A percentile compares a stretch with the other conserved stretches of the same genome.
Evolutionary conservation across 37 sponge, comb jelly and placozoan species (phyloP).

Genomic region (Halisarca cf. caerulea): DNA sequence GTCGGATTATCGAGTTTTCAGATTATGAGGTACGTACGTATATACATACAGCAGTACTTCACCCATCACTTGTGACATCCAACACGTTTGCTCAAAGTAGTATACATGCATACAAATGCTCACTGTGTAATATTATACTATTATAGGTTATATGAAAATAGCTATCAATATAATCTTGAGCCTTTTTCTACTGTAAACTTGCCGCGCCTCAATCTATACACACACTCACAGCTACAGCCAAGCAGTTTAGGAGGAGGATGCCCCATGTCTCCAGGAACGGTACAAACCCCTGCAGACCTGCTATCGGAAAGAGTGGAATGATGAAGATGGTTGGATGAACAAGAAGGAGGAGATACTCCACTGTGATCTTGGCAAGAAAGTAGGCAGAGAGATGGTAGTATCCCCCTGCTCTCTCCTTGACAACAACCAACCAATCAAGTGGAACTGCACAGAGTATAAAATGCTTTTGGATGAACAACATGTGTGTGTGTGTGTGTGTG

Average conservation of each 20-base stretch:
- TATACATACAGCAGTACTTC: too few relatives aligned
- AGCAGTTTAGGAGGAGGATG: slow-evolving; percentile 21
- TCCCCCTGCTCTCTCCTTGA: slow-evolving; percentile 61
- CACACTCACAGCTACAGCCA: slow-evolving; percentile 45
- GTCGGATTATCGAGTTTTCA: too few relatives aligned
- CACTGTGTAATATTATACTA: neutral
- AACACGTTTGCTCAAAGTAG: neutral
- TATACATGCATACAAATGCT: neutral
- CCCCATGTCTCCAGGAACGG: slow-evolving; percentile 49
- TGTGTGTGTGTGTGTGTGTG: slow-evolving; percentile 15
- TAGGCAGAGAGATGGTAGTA: slow-evolving; percentile 71
- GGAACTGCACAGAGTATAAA: slow-evolving; percentile 38
- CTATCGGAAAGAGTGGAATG: slow-evolving; percentile 36
- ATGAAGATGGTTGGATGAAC: slow-evolving; percentile 43
- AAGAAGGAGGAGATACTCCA: slow-evolving; percentile 61
- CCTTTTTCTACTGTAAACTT: neutral
- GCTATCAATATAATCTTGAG: neutral
- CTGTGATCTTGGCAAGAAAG: slow-evolving; percentile 66
- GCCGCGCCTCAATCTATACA: neutral
- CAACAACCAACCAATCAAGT: slow-evolving; percentile 42
- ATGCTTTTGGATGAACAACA: neutral
- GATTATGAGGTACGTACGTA: too few relatives aligned
- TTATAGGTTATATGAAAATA: neutral
- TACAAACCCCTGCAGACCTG: slow-evolving; percentile 43
- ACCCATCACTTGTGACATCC: too few relatives aligned